Evolutionary conservation across 2,888 invertebrate genomes (phyloP), one percentile per base, ranked within the genome.

Genomic region (Julus scanicus): DNA sequence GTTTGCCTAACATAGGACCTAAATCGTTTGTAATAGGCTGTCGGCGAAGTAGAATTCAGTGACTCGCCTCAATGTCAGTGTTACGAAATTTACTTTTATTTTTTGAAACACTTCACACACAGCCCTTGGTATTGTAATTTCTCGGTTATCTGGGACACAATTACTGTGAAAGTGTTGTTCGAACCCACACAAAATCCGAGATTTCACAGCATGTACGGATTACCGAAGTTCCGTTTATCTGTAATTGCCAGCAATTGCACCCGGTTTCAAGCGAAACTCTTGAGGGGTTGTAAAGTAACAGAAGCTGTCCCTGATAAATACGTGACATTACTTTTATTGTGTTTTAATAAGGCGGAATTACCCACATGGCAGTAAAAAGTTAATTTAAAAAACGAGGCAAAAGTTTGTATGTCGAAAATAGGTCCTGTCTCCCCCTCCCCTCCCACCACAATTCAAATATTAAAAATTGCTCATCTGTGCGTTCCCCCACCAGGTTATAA

Each of bases 401-500:
- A 63, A 17, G 63, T 20, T 63, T 20, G 63, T 6, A 71, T 71
- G 71, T 29, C 71, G 71, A 71, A 71, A 71, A 71, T 71, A 71
- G 29, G 71, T 29, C 63, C 71, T 29, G 44, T 44, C 44, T 44
- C 44, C 44, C 44, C 44, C 44, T 8, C 44, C 5, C 44, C 5
- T 44, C 71, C 29, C 29, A 71, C 71, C 71, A 71, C 71, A 29
- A 71, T 71, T 71, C 20, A 71, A 71, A 71, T 71, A 71, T 71
- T 71, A 71, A 71, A 71, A 71, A 71, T 71, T 11, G 71, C 71
- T 71, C 71, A 37, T 71, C 29, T 29, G 29, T 11, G 63, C n/a
- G 29, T 71, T 71, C 71, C 71, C 44, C 71, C 71, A 71, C 71
- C 71, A 71, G 71, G 71, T 71, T 71, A 71, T 71, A 71, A 71